phyloP scores from a whole-genome alignment of 1,140 invertebrate genomes.

The Subanguina moxae region DNA sequence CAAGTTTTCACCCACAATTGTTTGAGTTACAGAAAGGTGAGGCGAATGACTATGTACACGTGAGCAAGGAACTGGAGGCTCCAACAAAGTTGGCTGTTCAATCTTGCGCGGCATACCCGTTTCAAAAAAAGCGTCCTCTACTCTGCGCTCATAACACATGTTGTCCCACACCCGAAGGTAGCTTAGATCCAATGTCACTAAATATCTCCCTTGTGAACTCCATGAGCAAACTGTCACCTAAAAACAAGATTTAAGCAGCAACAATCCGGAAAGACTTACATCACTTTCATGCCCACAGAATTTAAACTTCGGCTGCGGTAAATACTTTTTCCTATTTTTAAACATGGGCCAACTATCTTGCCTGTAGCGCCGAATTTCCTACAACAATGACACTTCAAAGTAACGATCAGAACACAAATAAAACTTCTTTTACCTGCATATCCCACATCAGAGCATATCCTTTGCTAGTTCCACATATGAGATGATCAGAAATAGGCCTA shows the following conservation, averaged over 20 bases:
- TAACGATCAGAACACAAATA: not conserved
- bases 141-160: not conserved
- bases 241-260: constrained; percentile 5
- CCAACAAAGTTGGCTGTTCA: too few relatives aligned
- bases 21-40: too few relatives aligned
- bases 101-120: too few relatives aligned
- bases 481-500: constrained; percentile 26
- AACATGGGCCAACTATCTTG: constrained; percentile 16
- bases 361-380: constrained; percentile 25
- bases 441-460: constrained; percentile 28
- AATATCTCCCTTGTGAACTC: constrained; percentile 6
- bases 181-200: not conserved
- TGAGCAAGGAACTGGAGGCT: too few relatives aligned
- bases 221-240: not conserved
- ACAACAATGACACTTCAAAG: too few relatives aligned
- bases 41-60: too few relatives aligned
- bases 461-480: constrained; percentile 17
- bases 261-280: constrained; percentile 3
- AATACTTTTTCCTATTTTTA: not conserved
- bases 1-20: too few relatives aligned
- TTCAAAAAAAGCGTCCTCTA: too few relatives aligned
- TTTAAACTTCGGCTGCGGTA: constrained; percentile 29
- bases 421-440: constrained; percentile 14
- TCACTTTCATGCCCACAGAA: constrained; percentile 22
- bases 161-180: constrained; percentile 2